Percentiles rank a stretch among this genome's conserved stretches.
These are phyloP conservation scores for Lasioglossum leucozonium DNA, from an alignment of 2,888 invertebrate genomes.

Conservation along the genomic window DNA sequence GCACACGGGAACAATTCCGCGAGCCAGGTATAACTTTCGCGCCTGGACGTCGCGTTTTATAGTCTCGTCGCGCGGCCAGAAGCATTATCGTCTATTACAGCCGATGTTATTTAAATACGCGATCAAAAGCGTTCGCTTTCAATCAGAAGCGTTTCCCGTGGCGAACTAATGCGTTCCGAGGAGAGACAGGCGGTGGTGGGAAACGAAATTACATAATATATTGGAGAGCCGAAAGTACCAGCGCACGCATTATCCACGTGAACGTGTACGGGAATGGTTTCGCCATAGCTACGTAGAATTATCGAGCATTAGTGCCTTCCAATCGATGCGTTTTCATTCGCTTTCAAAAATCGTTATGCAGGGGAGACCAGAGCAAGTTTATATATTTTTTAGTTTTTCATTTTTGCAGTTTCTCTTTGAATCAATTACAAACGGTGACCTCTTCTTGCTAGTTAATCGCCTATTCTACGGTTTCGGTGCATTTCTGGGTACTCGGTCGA, in stretches of 20 bases:
- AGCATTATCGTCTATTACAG: slow-evolving; percentile 23
- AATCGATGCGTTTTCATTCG: slow-evolving; percentile 44
- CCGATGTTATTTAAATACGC: slow-evolving; percentile 30
- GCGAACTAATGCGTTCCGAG: slow-evolving; percentile 15
- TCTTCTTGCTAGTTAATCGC: too few relatives aligned
- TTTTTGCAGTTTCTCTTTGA: neutral
- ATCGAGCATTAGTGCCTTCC: slow-evolving; percentile 48
- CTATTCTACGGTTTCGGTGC: neutral
- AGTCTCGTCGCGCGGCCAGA: neutral
- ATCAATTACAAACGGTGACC: too few relatives aligned
- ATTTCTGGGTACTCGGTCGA: neutral
- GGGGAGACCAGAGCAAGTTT: neutral
- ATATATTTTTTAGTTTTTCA: neutral
- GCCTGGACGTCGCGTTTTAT: neutral
- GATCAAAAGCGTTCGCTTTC: slow-evolving; percentile 26
- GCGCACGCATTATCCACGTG: slow-evolving; percentile 27
- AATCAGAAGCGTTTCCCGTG: slow-evolving; percentile 29
- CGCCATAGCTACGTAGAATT: slow-evolving; percentile 51
- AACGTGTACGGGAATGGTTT: slow-evolving; percentile 35
- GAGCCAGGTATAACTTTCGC: neutral
- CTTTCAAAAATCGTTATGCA: slow-evolving; percentile 38
- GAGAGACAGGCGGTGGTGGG: neutral
- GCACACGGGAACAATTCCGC: neutral
- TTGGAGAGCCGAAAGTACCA: slow-evolving; percentile 13
- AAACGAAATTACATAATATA: slow-evolving; percentile 45